Percentiles rank a stretch among this genome's conserved stretches.
Evolutionary conservation across 2,113 vertebrate species (phyloP).

Genomic region (Equus przewalskii): DNA sequence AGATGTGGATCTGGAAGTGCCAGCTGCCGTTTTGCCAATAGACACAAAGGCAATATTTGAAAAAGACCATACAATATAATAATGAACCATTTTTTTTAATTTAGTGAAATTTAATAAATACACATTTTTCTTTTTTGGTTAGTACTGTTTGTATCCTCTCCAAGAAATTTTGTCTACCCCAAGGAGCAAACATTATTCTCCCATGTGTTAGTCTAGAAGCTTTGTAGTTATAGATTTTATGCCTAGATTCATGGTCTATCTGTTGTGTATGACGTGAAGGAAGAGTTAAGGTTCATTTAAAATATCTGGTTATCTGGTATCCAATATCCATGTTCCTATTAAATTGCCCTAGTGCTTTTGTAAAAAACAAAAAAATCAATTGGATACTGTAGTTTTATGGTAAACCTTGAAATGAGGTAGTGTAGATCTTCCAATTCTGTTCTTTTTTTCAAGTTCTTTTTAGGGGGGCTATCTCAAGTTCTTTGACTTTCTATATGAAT

Average conservation of each 20-base stretch:
- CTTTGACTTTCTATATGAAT: neutral
- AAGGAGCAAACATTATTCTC: neutral
- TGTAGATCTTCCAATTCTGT: neutral
- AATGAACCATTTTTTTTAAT: neutral
- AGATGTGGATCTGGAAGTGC: neutral
- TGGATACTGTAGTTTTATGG: neutral
- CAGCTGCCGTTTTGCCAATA: neutral
- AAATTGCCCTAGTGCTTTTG: neutral
- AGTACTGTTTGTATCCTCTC: neutral
- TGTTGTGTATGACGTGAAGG: neutral
- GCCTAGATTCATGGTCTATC: neutral
- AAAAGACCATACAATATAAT: neutral
- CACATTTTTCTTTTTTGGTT: neutral
- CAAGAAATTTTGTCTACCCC: neutral
- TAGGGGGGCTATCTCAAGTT: neutral
- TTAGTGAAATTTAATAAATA: neutral
- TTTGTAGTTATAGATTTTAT: neutral
- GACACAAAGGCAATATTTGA: neutral
- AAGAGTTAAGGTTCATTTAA: neutral
- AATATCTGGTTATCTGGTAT: neutral
- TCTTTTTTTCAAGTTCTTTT: neutral
- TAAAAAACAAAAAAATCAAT: neutral
- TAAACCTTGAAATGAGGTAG: neutral
- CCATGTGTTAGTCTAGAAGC: neutral
- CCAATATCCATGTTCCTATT: neutral